phyloP scores from a whole-genome alignment of 2,797 vertebrate species.

The Poliocrania exsul region DNA sequence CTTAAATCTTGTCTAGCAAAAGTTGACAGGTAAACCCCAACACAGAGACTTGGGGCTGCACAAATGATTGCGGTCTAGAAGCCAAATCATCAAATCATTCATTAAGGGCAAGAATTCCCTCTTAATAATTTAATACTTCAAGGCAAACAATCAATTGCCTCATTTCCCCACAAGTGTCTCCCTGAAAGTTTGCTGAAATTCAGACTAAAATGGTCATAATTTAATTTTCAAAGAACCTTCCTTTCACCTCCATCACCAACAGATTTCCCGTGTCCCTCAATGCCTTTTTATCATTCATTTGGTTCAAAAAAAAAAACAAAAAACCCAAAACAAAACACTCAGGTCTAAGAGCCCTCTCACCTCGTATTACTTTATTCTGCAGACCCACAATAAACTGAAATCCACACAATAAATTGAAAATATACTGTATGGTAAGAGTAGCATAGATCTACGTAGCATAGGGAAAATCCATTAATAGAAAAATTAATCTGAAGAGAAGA shows the following conservation, averaged over 20 bases:
- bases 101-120: neutral
- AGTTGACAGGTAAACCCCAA: neutral
- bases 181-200: neutral
- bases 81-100: neutral
- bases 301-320: neutral
- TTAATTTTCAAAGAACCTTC: neutral
- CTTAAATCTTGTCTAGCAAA: neutral
- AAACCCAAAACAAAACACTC: neutral
- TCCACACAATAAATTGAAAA: neutral
- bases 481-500: neutral
- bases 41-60: neutral
- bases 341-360: neutral
- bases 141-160: neutral
- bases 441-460: neutral
- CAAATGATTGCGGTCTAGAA: neutral
- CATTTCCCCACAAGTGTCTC: neutral
- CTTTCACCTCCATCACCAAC: fast-evolving
- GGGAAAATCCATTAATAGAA: neutral
- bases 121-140: neutral
- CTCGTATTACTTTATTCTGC: neutral
- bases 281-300: neutral
- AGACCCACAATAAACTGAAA: neutral
- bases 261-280: neutral
- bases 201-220: neutral
- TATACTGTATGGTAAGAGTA: neutral